Percentiles rank a stretch among this genome's conserved stretches.
phyloP scores from a whole-genome alignment of 2,888 invertebrate species.

The Odontocerum albicorne region DNA sequence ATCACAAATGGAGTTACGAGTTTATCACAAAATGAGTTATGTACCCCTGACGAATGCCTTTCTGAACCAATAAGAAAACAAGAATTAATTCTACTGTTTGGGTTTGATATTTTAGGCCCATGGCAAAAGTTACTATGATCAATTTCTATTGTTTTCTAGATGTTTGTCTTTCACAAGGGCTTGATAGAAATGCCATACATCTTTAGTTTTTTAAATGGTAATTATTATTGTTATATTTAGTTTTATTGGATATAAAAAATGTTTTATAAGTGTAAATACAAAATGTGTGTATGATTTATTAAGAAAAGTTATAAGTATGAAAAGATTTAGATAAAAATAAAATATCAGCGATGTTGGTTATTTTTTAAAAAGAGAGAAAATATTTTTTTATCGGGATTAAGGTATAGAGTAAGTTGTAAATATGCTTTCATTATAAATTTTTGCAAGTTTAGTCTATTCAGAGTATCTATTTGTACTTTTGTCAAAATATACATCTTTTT shows the following conservation, averaged over 20 bases:
- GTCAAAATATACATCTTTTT: neutral
- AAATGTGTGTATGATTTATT: conserved; percentile 25
- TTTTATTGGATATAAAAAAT: conserved; percentile 27
- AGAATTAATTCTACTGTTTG: no score
- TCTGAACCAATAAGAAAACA: no score
- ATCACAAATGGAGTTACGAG: no score
- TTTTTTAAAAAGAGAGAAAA: conserved; percentile 33
- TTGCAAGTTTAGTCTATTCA: conserved; percentile 10
- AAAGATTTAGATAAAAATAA: conserved; percentile 13
- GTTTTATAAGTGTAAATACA: conserved; percentile 33
- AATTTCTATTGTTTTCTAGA: no score
- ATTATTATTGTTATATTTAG: conserved; percentile 26
- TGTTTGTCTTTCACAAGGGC: conserved; percentile 13
- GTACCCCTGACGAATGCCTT: no score
- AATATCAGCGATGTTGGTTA: conserved; percentile 33
- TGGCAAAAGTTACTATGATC: no score
- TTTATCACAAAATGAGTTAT: no score
- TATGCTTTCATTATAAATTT: conserved; percentile 28
- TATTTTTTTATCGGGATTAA: conserved; percentile 36
- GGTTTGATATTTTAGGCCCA: no score
- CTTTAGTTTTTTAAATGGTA: conserved; percentile 26
- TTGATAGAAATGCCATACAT: conserved; percentile 26
- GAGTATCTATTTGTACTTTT: conserved; percentile 8
- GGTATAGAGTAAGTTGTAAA: conserved; percentile 34
- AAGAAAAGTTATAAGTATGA: conserved; percentile 11